Conservation (phyloP, 1,140 invertebrate genomes). For the Pseudomyrmex gracilis region DNA sequence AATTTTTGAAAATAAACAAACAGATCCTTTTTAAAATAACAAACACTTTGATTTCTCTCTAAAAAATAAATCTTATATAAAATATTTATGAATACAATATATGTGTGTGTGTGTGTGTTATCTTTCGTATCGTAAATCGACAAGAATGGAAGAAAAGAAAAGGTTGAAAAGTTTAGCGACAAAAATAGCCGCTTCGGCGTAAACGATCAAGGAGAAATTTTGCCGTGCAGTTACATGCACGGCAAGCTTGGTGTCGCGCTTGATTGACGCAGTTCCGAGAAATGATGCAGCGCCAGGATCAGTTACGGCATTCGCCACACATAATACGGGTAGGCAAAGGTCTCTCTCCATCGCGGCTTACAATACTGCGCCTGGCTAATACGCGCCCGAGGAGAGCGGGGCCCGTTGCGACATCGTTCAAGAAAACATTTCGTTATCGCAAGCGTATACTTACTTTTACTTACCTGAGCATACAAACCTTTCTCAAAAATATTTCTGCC, state of each 20-base stretch:
- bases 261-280: slow-evolving; percentile 64
- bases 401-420: slow-evolving; percentile 58
- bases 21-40: no score
- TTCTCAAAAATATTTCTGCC: slow-evolving; percentile 44
- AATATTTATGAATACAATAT: not conserved
- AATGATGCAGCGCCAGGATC: slow-evolving; percentile 30
- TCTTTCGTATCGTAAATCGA: not conserved
- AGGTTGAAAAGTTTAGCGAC: not conserved
- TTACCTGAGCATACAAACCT: not conserved
- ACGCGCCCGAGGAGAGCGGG: slow-evolving; percentile 8
- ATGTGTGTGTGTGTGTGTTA: not conserved
- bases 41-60: no score
- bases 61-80: not conserved
- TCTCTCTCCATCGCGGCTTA: slow-evolving; percentile 31
- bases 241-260: slow-evolving; percentile 39
- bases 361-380: slow-evolving; percentile 47
- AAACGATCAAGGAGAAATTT: slow-evolving; percentile 52
- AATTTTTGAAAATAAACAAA: no score
- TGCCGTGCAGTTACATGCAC: not conserved
- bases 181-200: slow-evolving; percentile 41
- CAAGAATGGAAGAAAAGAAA: slow-evolving; percentile 9
- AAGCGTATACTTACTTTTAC: slow-evolving; percentile 61
- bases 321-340: slow-evolving; percentile 54
- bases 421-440: slow-evolving; percentile 72
- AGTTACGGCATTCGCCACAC: slow-evolving; percentile 45